phyloP scores from a whole-genome alignment of 2,113 vertebrate genomes.

The Hemicordylus capensis region DNA sequence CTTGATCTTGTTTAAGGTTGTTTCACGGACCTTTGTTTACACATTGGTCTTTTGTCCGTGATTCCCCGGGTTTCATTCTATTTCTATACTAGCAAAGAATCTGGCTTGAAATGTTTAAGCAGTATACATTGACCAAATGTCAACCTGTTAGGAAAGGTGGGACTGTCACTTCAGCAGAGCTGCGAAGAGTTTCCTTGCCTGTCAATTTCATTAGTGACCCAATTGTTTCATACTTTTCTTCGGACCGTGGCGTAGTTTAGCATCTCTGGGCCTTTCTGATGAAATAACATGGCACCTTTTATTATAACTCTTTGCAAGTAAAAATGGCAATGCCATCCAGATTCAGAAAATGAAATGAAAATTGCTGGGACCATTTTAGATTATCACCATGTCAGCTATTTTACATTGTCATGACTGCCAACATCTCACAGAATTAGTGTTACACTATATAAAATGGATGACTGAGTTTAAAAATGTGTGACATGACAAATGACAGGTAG shows the following conservation, averaged over 20 bases:
- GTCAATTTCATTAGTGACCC: slow-evolving; percentile 56
- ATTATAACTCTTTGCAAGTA: slow-evolving; percentile 22
- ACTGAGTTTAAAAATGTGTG: not conserved
- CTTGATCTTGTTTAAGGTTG: too few relatives aligned
- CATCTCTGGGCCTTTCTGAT: slow-evolving; percentile 16
- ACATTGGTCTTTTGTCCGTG: too few relatives aligned
- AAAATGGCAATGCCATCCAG: slow-evolving; percentile 33
- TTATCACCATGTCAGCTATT: not conserved
- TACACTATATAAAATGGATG: not conserved
- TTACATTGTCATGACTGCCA: slow-evolving; percentile 16
- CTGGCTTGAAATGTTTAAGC: not conserved
- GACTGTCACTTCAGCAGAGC: not conserved
- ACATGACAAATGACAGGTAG: slow-evolving; percentile 2
- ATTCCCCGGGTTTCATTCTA: too few relatives aligned
- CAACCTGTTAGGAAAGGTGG: slow-evolving; percentile 28
- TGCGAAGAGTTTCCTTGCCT: slow-evolving; percentile 34
- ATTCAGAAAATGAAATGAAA: slow-evolving; percentile 37
- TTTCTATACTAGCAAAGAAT: slow-evolving; percentile 14
- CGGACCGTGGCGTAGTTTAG: slow-evolving; percentile 36
- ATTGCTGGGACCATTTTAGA: slow-evolving; percentile 11
- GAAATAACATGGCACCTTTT: slow-evolving; percentile 22
- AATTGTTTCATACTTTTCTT: slow-evolving; percentile 34
- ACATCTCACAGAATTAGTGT: slow-evolving; percentile 10
- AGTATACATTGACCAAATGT: slow-evolving; percentile 23
- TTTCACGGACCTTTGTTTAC: too few relatives aligned